Conservation (phyloP, 2,797 vertebrate species). For the Cyclura pinguis region DNA sequence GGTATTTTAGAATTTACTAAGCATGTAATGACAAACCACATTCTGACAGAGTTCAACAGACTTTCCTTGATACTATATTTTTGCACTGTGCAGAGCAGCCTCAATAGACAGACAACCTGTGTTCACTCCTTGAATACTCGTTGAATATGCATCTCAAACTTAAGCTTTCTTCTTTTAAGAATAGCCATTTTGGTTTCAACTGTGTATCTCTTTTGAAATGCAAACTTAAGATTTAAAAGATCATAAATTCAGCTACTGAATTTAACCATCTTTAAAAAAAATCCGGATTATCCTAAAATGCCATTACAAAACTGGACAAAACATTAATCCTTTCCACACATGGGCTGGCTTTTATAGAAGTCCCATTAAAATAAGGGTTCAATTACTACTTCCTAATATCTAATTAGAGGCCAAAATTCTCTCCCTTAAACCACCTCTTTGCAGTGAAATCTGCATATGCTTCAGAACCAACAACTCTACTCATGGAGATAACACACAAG, state of each 20-base stretch:
- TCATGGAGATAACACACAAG: not conserved
- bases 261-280: not conserved
- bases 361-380: not conserved
- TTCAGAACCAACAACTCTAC: not conserved
- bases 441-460: not conserved
- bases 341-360: not conserved
- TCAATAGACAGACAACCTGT: no score
- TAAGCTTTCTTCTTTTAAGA: not conserved
- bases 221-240: not conserved
- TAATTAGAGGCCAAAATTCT: not conserved
- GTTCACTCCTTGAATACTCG: no score
- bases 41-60: no score
- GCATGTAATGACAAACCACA: not conserved
- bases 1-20: conserved; percentile 18
- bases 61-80: no score
- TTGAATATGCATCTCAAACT: no score
- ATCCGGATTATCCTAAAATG: no score
- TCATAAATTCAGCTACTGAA: not conserved
- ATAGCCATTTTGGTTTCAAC: not conserved
- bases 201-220: not conserved
- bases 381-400: not conserved
- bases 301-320: not conserved
- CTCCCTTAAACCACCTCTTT: not conserved
- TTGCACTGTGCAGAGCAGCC: no score
- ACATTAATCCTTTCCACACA: not conserved